Evolutionary conservation across 2,113 vertebrate genomes (phyloP).

Genomic region (Pseudonaja textilis): DNA sequence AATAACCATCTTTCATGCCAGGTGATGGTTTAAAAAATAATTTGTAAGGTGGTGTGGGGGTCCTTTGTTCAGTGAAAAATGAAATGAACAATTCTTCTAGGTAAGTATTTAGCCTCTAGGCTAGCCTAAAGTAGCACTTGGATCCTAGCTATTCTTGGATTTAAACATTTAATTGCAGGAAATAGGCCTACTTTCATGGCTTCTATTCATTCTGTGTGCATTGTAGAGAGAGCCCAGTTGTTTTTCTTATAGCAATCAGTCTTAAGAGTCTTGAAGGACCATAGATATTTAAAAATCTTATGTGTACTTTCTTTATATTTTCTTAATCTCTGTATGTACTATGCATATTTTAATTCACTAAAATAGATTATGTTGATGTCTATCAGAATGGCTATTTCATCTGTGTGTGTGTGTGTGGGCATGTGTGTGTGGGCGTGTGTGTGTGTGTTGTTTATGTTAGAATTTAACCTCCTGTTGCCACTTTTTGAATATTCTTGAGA

Average conservation of each 20-base stretch:
- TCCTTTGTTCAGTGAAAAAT: background rate
- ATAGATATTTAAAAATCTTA: background rate
- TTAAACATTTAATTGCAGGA: background rate
- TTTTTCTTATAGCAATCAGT: background rate
- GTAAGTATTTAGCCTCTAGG: background rate
- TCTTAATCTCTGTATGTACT: conserved; percentile 1
- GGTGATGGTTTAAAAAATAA: background rate
- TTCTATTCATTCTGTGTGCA: background rate
- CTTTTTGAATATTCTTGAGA: conserved; percentile 35
- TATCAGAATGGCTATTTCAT: conserved; percentile 21
- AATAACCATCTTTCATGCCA: background rate
- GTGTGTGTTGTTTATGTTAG: conserved; percentile 23
- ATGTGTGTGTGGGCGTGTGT: too few species aligned
- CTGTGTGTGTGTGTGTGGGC: too few species aligned
- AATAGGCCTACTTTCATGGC: background rate
- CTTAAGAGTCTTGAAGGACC: background rate
- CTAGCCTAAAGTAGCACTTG: background rate
- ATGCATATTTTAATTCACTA: background rate
- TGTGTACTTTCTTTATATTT: background rate
- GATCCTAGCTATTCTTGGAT: background rate
- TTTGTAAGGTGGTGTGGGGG: background rate
- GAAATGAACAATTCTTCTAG: background rate
- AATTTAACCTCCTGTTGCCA: conserved; percentile 36
- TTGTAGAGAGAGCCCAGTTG: too few species aligned
- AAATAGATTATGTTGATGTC: background rate